phyloP scores from a whole-genome alignment of 2,888 invertebrate species.

The Drosophila anceps region DNA sequence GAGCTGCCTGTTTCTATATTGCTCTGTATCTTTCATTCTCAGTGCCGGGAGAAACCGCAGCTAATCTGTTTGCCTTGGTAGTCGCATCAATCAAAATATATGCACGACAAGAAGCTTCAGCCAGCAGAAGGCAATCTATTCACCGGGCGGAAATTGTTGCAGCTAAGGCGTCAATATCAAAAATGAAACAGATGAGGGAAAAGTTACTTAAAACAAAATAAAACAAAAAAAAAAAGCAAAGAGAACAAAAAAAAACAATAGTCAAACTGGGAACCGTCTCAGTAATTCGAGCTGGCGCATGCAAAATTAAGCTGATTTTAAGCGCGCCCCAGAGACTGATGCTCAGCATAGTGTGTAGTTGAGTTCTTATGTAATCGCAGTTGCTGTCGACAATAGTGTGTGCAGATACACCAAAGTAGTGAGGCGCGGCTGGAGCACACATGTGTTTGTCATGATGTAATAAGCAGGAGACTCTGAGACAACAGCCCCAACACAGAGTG shows the following conservation, averaged over 20 bases:
- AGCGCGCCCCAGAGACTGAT: constrained; percentile 59
- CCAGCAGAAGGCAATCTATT: constrained; percentile 32
- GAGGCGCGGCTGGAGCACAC: constrained; percentile 35
- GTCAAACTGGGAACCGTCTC: constrained; percentile 41
- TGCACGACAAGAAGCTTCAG: constrained; percentile 10
- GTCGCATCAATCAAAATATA: constrained; percentile 42
- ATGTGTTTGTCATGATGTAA: constrained; percentile 60
- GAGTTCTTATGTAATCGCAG: constrained; percentile 20
- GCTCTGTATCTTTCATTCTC: background rate
- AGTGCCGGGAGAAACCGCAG: background rate
- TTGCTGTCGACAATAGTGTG: constrained; percentile 60
- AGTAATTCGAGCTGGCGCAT: constrained; percentile 58
- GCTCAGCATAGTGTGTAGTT: constrained; percentile 30
- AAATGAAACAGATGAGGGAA: constrained; percentile 34
- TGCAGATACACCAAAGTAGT: constrained; percentile 61
- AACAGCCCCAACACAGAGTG: constrained; percentile 37
- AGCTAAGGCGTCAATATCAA: constrained; percentile 28
- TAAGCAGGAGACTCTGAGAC: constrained; percentile 76
- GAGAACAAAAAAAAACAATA: constrained; percentile 11
- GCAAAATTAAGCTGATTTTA: constrained; percentile 74
- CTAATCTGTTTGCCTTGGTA: constrained; percentile 45
- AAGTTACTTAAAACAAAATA: background rate
- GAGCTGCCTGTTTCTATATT: background rate
- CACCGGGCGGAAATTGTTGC: background rate
- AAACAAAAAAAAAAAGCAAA: constrained; percentile 2